Percentiles rank a stretch among this genome's conserved stretches.
These are phyloP conservation scores for Shargacucullia verbasci DNA, from an alignment of 2,888 invertebrate genomes.

Conservation along the genomic window DNA sequence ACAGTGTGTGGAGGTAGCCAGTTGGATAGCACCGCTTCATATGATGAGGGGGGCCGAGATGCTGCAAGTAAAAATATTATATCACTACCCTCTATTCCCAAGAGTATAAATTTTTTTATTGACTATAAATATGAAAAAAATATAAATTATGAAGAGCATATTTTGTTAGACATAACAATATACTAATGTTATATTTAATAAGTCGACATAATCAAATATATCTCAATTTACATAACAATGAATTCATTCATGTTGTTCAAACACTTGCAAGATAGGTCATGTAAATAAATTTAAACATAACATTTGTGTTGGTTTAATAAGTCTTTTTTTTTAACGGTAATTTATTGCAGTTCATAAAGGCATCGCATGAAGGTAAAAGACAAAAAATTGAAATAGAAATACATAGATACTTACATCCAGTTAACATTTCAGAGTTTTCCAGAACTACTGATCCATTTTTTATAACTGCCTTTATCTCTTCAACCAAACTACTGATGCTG, in stretches of 20 bases:
- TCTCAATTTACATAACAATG: no score
- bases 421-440: constrained; percentile 90
- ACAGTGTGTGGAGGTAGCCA: constrained; percentile 78
- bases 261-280: no score
- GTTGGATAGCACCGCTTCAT: constrained; percentile 90
- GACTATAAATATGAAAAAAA: no score
- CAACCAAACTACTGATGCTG: constrained; percentile 86
- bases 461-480: constrained; percentile 82
- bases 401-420: constrained; percentile 85
- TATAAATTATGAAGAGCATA: no score
- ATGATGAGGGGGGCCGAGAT: constrained; percentile 88
- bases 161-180: no score
- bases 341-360: no score
- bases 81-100: neutral
- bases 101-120: no score
- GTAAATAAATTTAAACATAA: neutral
- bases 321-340: no score
- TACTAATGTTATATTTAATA: no score
- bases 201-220: no score
- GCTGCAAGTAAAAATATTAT: constrained; percentile 73
- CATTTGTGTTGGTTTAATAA: no score
- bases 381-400: neutral
- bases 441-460: constrained; percentile 85
- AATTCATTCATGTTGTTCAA: no score
- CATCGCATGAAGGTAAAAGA: neutral